Evolutionary conservation across 2,888 invertebrate species (phyloP).

Genomic region (Neuroscelio doddi): DNA sequence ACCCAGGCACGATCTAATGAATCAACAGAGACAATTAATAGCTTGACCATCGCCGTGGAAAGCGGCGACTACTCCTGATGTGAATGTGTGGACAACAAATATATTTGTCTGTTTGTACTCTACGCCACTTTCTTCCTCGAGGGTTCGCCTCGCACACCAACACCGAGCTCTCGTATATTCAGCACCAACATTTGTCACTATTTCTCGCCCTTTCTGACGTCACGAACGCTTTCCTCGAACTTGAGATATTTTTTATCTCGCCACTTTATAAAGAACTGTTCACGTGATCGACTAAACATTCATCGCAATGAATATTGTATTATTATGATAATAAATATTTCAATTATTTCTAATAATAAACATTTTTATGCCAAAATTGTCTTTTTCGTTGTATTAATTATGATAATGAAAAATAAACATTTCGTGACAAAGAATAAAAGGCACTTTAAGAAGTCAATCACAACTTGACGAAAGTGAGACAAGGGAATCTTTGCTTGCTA

Average conservation of each 20-base stretch:
- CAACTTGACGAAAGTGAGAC: conserved; percentile 36
- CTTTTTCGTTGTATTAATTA: no score
- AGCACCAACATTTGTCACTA: conserved; percentile 43
- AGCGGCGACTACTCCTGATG: conserved; percentile 54
- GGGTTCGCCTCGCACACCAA: background rate
- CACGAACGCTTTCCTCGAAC: conserved; percentile 35
- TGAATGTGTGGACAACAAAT: conserved; percentile 64
- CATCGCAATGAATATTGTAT: no score
- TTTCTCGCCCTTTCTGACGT: conserved; percentile 43
- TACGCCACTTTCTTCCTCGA: conserved; percentile 36
- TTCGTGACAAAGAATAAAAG: conserved; percentile 6
- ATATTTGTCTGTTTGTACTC: conserved; percentile 57
- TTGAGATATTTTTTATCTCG: conserved; percentile 42
- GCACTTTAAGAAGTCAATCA: conserved; percentile 41
- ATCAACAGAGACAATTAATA: conserved; percentile 72
- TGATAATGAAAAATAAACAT: background rate
- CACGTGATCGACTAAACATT: no score
- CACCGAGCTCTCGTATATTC: conserved; percentile 32
- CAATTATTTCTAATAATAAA: no score
- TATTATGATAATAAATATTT: no score
- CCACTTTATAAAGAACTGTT: conserved; percentile 26
- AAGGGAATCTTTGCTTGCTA: conserved; percentile 60
- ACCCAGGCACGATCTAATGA: conserved; percentile 69
- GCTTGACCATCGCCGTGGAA: conserved; percentile 63
- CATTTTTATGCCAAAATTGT: no score